These are phyloP conservation scores for Apis florea DNA, from an alignment of 1,140 invertebrate genomes.

Conservation along the genomic window DNA sequence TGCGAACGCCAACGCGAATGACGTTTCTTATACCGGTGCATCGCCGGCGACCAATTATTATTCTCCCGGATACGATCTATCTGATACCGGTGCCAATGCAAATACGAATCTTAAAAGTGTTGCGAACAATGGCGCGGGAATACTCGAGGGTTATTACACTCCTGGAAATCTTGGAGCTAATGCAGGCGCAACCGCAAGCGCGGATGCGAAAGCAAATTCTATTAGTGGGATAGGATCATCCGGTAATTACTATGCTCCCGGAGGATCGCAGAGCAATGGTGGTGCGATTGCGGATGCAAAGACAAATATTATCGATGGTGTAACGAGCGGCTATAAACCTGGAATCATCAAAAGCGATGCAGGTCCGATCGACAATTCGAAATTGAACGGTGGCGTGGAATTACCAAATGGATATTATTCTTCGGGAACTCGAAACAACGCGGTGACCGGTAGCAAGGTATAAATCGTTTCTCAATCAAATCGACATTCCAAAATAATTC, in stretches of 20 bases:
- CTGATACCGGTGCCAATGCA: slow-evolving; percentile 9
- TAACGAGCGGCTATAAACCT: background rate
- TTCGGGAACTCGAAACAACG: slow-evolving; percentile 25
- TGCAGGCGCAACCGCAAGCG: background rate
- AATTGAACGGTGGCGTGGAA: background rate
- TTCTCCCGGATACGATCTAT: background rate
- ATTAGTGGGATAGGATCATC: background rate
- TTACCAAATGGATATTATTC: background rate
- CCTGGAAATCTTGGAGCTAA: background rate
- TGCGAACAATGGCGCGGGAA: background rate
- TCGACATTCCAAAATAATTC: background rate
- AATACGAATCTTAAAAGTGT: slow-evolving; percentile 31
- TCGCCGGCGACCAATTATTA: slow-evolving; percentile 1
- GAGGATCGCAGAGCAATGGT: too few relatives aligned
- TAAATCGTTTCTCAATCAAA: background rate
- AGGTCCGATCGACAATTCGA: background rate
- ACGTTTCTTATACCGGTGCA: background rate
- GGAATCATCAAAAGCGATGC: background rate
- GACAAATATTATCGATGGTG: background rate
- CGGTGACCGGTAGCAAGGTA: slow-evolving; percentile 38
- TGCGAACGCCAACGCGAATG: slow-evolving; percentile 17
- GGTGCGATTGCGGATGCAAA: background rate
- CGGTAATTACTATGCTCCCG: background rate
- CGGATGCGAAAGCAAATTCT: background rate
- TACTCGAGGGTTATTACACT: background rate